phyloP scores from a whole-genome alignment of 1,140 invertebrate species.

The Caenorhabditis brenneri region DNA sequence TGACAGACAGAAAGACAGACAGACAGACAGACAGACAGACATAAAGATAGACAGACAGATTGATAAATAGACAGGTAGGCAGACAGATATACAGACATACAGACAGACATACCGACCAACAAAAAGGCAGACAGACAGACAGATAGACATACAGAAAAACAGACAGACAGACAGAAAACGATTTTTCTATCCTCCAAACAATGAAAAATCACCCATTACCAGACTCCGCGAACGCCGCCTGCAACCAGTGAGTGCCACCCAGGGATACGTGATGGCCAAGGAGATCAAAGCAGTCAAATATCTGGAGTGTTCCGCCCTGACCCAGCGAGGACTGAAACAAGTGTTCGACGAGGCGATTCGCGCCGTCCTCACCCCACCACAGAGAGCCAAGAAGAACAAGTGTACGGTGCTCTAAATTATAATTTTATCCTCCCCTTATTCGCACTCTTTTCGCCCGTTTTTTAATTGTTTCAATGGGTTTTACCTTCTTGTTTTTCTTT shows the following conservation, averaged over 20 bases:
- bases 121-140: no score
- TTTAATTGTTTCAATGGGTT: neutral
- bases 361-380: constrained; percentile 77
- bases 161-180: no score
- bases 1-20: no score
- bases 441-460: neutral
- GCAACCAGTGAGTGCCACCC: constrained; percentile 93
- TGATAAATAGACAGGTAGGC: no score
- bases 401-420: constrained; percentile 62
- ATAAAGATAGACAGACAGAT: no score
- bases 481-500: neutral
- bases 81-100: no score
- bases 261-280: constrained; percentile 96
- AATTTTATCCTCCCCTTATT: neutral
- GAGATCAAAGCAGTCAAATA: constrained; percentile 95
- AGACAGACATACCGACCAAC: no score
- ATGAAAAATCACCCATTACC: neutral
- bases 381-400: constrained; percentile 64
- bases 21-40: no score
- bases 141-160: no score
- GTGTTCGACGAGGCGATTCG: constrained; percentile 75
- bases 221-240: constrained; percentile 96
- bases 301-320: constrained; percentile 92
- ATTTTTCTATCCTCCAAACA: neutral
- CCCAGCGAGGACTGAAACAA: constrained; percentile 75